Conservation (phyloP, 1,140 invertebrate species). For the Caenorhabditis inopinata region DNA sequence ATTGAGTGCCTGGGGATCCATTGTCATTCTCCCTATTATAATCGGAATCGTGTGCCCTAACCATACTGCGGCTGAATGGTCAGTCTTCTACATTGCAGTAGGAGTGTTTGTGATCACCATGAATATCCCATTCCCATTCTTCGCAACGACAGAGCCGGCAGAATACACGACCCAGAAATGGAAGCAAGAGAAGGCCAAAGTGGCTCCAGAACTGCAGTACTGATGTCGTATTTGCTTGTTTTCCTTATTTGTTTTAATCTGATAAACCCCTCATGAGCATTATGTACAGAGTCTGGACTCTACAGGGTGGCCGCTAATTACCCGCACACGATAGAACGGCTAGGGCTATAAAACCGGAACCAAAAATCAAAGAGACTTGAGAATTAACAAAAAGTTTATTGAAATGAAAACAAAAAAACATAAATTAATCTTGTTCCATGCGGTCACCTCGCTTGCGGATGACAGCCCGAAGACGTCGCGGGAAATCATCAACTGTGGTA, state of each 20-base stretch:
- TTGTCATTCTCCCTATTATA: not conserved
- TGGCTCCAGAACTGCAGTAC: not conserved
- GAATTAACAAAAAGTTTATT: too few species aligned
- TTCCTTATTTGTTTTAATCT: not conserved
- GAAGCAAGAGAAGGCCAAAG: not conserved
- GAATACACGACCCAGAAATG: slow-evolving; percentile 40
- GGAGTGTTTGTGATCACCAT: not conserved
- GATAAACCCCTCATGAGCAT: too few species aligned
- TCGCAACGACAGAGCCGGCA: slow-evolving; percentile 15
- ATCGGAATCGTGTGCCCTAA: not conserved
- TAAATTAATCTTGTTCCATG: too few species aligned
- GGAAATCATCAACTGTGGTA: too few species aligned
- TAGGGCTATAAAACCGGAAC: too few species aligned
- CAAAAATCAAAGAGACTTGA: too few species aligned
- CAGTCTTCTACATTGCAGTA: not conserved
- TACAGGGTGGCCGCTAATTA: too few species aligned
- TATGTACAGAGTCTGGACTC: too few species aligned
- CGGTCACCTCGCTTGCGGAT: too few species aligned
- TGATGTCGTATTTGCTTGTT: not conserved
- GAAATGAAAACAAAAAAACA: too few species aligned
- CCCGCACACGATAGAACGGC: too few species aligned
- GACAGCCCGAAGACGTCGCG: too few species aligned
- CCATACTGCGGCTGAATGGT: not conserved
- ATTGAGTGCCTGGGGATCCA: not conserved
- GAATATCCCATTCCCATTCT: not conserved